Evolutionary conservation across 2,797 vertebrate species (phyloP).

Genomic region (Characodon lateralis): DNA sequence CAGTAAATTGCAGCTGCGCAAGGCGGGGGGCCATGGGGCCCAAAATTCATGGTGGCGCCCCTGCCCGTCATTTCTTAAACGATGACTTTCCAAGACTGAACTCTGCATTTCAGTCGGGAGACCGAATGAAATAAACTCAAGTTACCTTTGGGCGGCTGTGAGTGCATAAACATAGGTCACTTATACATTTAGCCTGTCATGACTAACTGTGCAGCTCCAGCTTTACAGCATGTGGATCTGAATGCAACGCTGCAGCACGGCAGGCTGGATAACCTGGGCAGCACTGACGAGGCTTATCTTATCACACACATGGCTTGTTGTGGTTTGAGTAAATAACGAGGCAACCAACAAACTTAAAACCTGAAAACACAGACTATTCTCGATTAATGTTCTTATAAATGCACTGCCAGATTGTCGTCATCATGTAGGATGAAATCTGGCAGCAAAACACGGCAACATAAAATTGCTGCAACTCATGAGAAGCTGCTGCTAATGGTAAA

Average conservation of each 20-base stretch:
- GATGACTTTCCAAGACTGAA: not conserved
- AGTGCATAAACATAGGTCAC: not conserved
- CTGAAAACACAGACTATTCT: not conserved
- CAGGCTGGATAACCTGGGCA: not conserved
- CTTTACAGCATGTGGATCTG: not conserved
- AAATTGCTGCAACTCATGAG: conserved; percentile 3
- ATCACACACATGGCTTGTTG: not conserved
- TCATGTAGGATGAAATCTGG: not conserved
- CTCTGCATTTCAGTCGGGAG: not conserved
- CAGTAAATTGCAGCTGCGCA: no score
- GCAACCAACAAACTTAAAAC: not conserved
- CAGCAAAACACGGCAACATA: not conserved
- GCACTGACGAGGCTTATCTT: not conserved
- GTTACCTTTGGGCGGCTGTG: not conserved
- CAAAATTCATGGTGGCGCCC: no score
- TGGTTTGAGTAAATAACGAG: not conserved
- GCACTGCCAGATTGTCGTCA: conserved; percentile 9
- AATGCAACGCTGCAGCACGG: not conserved
- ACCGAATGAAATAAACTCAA: not conserved
- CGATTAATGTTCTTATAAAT: not conserved
- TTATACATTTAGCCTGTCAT: not conserved
- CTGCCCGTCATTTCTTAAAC: no score
- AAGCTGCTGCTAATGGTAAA: conserved; percentile 24
- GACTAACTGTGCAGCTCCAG: not conserved
- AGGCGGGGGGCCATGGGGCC: no score